Evolutionary conservation across 2,113 vertebrate species (phyloP), one percentile per base, ranked within the genome.

Genomic region (Cacatua alba): DNA sequence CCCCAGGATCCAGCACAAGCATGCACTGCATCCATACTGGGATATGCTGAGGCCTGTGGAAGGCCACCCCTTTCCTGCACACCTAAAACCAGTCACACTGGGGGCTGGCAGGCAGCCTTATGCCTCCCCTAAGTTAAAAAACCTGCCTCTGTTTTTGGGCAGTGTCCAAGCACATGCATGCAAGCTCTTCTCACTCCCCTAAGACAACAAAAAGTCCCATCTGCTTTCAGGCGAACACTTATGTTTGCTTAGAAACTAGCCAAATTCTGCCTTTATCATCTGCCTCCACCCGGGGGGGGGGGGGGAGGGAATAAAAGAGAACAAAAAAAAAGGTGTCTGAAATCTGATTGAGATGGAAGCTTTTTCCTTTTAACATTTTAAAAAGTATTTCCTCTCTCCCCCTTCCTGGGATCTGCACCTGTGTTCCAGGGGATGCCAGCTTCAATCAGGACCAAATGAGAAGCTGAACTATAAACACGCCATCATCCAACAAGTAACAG

Each of bases 71-170:
- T 29, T 18, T 33, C 43, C 28, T 6, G 0, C 53, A 7, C 1
- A 1, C 9, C 62, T 31, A 18, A 19, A 53, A 21, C n/a, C 74
- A 51, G 1, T 5, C 24, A 11, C 39, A 4, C 25, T 0, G 2
- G 29, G 31, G 7, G 0, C 31, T 3, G 9, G 15, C 35, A 20
- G 10, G 26, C 20, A 49, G 18, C 60, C 23, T 31, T 10, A 0
- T 17, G 14, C 12, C 5, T 17, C 1, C 20, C 10, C 52, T 7
- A 7, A 6, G 9, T 49, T 25, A 16, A 12, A 8, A 72, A 33
- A 11, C 13, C 37, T 33, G 29, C 8, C 26, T 19, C 23, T 26
- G 0, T 16, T 28, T n/a, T 7, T 14, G 1, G 23, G 25, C 23
- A 8, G 48, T 17, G 4, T 35, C 59, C 33, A 5, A 31, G 20